phyloP scores from a whole-genome alignment of 2,888 invertebrate genomes.

The Vanessa cardui region DNA sequence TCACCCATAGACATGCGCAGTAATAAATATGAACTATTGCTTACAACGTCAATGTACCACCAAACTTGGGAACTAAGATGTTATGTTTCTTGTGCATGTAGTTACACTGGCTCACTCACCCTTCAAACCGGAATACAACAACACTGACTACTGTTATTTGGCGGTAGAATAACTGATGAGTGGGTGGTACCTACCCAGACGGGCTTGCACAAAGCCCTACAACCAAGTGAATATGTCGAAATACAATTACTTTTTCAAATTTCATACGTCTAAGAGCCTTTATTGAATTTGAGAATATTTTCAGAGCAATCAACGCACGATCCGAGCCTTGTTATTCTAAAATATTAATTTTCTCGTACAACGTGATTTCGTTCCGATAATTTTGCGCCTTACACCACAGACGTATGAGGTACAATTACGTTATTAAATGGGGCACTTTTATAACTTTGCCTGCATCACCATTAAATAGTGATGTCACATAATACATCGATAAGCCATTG shows the following conservation, averaged over 20 bases:
- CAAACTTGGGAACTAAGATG: too few relatives aligned
- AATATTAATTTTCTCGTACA: conserved; percentile 29
- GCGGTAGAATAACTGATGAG: too few relatives aligned
- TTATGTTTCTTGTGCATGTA: too few relatives aligned
- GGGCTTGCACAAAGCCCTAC: too few relatives aligned
- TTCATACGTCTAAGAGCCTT: neutral
- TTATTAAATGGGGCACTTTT: conserved; percentile 1
- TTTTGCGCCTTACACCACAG: conserved; percentile 9
- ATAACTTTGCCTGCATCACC: neutral
- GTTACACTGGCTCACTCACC: too few relatives aligned
- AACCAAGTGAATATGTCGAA: too few relatives aligned
- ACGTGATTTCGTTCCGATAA: conserved; percentile 18
- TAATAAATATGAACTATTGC: too few relatives aligned
- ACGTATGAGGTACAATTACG: neutral
- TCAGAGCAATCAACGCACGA: neutral
- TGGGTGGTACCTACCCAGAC: too few relatives aligned
- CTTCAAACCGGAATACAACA: too few relatives aligned
- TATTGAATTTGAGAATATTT: neutral
- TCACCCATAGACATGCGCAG: too few relatives aligned
- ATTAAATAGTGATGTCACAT: conserved; percentile 5
- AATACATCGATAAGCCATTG: conserved; percentile 3
- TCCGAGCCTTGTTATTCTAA: conserved; percentile 16
- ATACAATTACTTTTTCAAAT: neutral
- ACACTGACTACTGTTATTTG: too few relatives aligned
- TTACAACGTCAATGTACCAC: too few relatives aligned